Base-by-base conservation (phyloP, 2,888 invertebrate species). In the Xiphydria camelus region DNA sequence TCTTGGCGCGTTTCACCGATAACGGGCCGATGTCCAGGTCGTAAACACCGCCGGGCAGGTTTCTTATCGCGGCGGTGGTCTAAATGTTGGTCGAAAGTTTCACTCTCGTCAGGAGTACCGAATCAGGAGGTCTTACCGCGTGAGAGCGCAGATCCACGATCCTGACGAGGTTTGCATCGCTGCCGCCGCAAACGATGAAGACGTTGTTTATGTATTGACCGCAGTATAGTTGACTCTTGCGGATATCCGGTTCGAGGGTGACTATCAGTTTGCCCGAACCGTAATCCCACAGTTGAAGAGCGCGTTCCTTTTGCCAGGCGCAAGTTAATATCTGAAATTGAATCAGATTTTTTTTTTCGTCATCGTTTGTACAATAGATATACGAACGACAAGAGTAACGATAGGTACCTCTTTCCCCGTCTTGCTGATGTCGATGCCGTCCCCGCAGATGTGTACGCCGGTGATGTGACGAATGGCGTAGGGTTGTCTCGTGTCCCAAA, bases 401-500 rank as follows among this genome's bases (percentile, higher is more conserved):
- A 22, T 21, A 5, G 7, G 49, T 62, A 85, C 85, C 78, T 83
- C 81, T 60, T 79, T 82, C 47, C 86, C 86, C 36, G 79, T 78
- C 46, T 77, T 78, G 64, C 82, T 83, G 45, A 87, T 84, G 59
- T 85, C 84, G 20, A 87, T 62, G 1, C 85, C 85, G 66, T 87
- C 85, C 0, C 86, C 87, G 58, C 83, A 83, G 45, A 87, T 80
- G 53, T 84, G 84, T 15, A 84, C 78, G 2, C 84, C 85, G 1
- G 76, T 68, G 50, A 86, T 79, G 57, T 81, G 75, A 25, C 82
- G 76, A 0, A 82, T 76, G 1, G 85, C 81, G 55, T 79, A 80
- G 0, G 85, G 83, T 59, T 83, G 82, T 45, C 87, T 76, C 35
- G 82, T 79, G 64, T 87, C 87, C 85, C 86, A 87, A 62, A 84